These are phyloP conservation scores for Silvanus unidentatus DNA, from an alignment of 2,888 invertebrate genomes.

Conservation along the genomic window DNA sequence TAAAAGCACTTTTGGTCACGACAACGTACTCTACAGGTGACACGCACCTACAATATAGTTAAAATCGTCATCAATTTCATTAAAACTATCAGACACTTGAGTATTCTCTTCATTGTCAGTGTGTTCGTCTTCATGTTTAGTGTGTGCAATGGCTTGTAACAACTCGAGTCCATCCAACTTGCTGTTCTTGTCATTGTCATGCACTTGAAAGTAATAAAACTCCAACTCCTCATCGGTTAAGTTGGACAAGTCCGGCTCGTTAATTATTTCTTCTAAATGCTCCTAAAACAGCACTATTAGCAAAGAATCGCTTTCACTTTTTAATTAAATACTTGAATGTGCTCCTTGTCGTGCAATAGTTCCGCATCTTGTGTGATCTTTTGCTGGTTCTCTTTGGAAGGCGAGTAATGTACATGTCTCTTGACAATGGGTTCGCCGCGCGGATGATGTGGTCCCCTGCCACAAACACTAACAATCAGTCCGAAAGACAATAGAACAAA, in stretches of 20 bases:
- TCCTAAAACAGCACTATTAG: conserved; percentile 32
- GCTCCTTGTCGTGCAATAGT: conserved; percentile 64
- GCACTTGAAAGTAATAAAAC: conserved; percentile 78
- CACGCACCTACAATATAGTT: conserved; percentile 46
- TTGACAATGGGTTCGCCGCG: conserved; percentile 46
- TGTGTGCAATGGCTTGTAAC: conserved; percentile 73
- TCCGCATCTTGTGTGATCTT: conserved; percentile 65
- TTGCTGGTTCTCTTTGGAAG: conserved; percentile 47
- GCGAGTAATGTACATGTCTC: conserved; percentile 57
- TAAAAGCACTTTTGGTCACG: background rate
- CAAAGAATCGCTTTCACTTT: conserved; percentile 1
- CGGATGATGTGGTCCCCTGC: conserved; percentile 62
- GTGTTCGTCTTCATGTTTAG: conserved; percentile 56
- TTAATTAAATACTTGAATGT: conserved; percentile 50
- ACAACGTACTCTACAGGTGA: background rate
- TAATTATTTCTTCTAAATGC: conserved; percentile 40
- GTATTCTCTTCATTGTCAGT: conserved; percentile 40
- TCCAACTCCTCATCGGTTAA: conserved; percentile 82
- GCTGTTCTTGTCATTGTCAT: conserved; percentile 86
- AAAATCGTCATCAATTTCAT: conserved; percentile 37
- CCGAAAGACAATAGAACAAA: conserved; percentile 6
- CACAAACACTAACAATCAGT: conserved; percentile 11
- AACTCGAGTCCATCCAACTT: conserved; percentile 87
- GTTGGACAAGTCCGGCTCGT: conserved; percentile 55
- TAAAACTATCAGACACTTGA: background rate